Evolutionary conservation across 2,113 vertebrate species (phyloP), one percentile per base, ranked within the genome.

Genomic region (Burhinus oedicnemus): DNA sequence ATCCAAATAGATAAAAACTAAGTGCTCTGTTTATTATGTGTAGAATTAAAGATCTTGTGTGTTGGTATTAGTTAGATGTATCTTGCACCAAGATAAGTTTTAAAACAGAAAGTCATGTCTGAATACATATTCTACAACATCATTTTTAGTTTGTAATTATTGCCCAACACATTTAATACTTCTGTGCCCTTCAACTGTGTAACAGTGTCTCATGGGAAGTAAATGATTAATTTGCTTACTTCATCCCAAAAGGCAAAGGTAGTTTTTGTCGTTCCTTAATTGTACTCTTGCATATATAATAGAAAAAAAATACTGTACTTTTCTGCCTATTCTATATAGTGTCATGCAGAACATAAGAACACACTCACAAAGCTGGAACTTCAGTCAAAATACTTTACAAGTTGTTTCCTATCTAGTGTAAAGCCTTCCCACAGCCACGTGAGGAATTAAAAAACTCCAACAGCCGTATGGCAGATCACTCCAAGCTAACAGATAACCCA

Each of bases 201-300:
- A 80, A 57, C 62, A n/a, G 20, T 65, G 9, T 70, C 69, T 92
- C 68, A 45, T 0, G 3, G 54, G 68, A 88, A 92, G 86, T 88
- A 83, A 90, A 90, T 90, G 42, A 95, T 90, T 88, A 76, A 70
- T 93, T 80, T 3, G 68, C 83, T 93, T 86, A 49, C 34, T 86
- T 92, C 47, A 74, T 81, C 87, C 60, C 64, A 65, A 94, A 96
- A 97, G 90, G 42, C 72, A 87, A 82, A 90, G 74, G 61, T 49
- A 62, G 20, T 51, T 95, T 91, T 84, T 95, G 21, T 80, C 55
- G 71, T 77, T 91, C 72, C 44, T 80, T 61, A 83, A 70, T 32
- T 77, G 26, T 44, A 74, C 18, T 16, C n/a, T 93, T 75, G 36
- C 10, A 29, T 60, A 40, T 71, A 17, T 85, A 74, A 77, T 30